Evolutionary conservation across 2,113 vertebrate genomes (phyloP), one percentile per base, ranked within the genome.

Genomic region (Rallus limicola): DNA sequence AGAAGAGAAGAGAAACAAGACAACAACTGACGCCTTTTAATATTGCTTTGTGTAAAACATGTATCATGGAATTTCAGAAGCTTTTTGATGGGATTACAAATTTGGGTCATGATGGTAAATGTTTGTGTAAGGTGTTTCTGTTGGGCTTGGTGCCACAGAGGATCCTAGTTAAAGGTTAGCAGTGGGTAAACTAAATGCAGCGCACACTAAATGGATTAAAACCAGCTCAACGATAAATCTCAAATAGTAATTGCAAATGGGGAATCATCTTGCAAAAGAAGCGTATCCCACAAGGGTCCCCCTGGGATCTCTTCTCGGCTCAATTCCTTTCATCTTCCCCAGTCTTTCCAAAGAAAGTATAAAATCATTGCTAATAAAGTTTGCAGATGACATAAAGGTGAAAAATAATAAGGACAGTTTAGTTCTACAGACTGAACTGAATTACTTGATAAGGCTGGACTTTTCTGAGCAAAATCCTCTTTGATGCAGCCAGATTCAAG

Each of bases 351-450:
- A 83, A 83, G 40, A 94, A 81, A 11, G 10, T 67, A 17, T 31
- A 59, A 86, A 94, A 75, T 86, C 56, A 34, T 59, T 81, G 60
- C 50, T 89, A 82, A 82, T 84, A 63, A 92, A 78, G 28, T 94
- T 67, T 78, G 64, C 59, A 56, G n/a, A 28, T 92, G 56, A 46
- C 60, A 86, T 28, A 91, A 81, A 81, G 56, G 72, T 91, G 64
- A 89, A 92, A 91, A 94, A 67, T 59, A 77, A 56, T 70, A 65
- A 90, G 20, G 29, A 52, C n/a, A 67, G 40, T 75, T 58, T 82
- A 58, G 14, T 79, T 72, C 19, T 83, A 58, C 0, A 3, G 36
- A 26, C 40, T 74, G 63, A 90, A 82, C 63, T n/a, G 42, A 69
- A 82, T 78, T 80, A 42, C 46, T 65, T 58, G 40, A 42, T 65